Conservation (phyloP, 2,113 vertebrate species). For the Cnemophilus loriae region DNA sequence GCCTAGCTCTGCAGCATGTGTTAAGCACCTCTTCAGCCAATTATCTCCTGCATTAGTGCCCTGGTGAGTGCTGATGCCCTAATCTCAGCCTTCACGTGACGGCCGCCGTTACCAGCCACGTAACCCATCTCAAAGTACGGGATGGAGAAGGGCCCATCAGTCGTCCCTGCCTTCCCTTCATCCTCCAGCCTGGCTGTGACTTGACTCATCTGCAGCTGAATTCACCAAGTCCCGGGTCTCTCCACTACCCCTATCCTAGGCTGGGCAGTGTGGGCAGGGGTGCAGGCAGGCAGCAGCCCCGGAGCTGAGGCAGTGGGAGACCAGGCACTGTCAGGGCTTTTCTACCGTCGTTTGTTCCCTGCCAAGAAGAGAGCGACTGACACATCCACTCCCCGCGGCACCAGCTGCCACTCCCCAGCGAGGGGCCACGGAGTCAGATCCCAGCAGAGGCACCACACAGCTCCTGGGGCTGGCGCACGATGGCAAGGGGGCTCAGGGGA, state of each 20-base stretch:
- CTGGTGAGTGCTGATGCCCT: background rate
- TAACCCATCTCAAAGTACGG: background rate
- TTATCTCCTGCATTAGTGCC: background rate
- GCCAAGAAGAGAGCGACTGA: constrained; percentile 46
- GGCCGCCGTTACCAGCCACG: rapidly evolving
- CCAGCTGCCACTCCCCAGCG: constrained; percentile 14
- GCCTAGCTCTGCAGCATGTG: background rate
- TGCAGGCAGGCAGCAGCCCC: background rate
- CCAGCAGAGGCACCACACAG: background rate
- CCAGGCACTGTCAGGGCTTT: constrained; percentile 13
- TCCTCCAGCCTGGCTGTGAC: background rate
- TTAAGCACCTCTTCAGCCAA: background rate
- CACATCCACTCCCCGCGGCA: constrained; percentile 21
- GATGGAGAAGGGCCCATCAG: background rate
- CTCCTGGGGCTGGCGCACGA: background rate
- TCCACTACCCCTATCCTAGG: background rate
- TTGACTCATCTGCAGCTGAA: background rate
- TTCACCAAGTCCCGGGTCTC: background rate
- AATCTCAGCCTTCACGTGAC: background rate
- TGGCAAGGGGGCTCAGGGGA: background rate
- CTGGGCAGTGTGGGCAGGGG: background rate
- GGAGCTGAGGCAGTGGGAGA: background rate
- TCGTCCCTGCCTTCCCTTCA: background rate
- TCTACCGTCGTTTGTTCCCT: background rate
- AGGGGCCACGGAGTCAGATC: background rate